Base-by-base conservation (phyloP, 2,797 vertebrate species). In the Sebastes kiyomatsui region DNA sequence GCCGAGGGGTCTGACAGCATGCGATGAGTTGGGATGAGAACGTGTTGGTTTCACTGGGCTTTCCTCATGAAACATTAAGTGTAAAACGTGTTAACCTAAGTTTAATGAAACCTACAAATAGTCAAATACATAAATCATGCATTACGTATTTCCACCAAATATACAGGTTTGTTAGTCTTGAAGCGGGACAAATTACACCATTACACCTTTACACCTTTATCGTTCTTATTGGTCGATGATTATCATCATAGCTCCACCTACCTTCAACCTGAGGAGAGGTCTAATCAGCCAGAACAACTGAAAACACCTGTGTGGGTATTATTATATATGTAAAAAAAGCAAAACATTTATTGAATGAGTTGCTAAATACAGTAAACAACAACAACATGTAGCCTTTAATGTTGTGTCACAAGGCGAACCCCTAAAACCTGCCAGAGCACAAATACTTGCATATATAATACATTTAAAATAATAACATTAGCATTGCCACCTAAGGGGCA, bases 31-130 rank as follows among this genome's bases (percentile, higher is more conserved):
- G 18, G 46, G 46, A 20, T 49, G 46, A 49, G 18, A n/a, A 54
- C 4, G n/a, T 54, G n/a, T 54, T 54, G 52, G 22, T 55, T 42
- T 62, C 22, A 59, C 2, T 1, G 7, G 12, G 56, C 54, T 23
- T 22, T 32, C 16, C 35, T 23, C 11, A 32, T 9, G 7, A 66
- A 38, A 38, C 8, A 61, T 25, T 23, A 35, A 23, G 12, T 38
- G n/a, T 38, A 38, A 65, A 65, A 38, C 5, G 8, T 42, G 23
- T 18, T 6, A 27, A 66, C 23, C 52, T 11, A 58, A 46, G 22
- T 65, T 27, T 27, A 23, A 78, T 76, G 11, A 82, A 52, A 49
- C 27, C n/a, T 27, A 14, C 35, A 83, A 58, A 27, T 58, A 62
- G 35, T 64, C 9, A 46, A 46, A 46, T 35, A 49, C 60, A 35